These are phyloP conservation scores for Epinephelus coioides DNA, from an alignment of 2,797 vertebrate genomes.

Conservation along the genomic window DNA sequence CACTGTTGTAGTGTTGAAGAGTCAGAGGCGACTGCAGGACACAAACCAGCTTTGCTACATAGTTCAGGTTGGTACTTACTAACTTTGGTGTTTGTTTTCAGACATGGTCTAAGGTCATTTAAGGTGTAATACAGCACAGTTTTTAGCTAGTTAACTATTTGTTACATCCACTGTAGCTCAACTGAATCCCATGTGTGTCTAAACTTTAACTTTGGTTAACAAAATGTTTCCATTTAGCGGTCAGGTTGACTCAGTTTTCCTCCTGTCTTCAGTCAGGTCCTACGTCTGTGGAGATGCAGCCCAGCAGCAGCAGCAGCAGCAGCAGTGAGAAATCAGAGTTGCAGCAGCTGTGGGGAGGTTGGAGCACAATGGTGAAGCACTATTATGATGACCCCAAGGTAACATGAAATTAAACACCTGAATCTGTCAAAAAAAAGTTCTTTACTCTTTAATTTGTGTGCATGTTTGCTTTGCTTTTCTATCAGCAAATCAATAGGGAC, in stretches of 20 bases:
- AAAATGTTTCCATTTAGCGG: not conserved
- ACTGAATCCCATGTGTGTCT: too few relatives aligned
- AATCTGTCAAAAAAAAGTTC: not conserved
- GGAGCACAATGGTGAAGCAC: slow-evolving; percentile 20
- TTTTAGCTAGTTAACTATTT: not conserved
- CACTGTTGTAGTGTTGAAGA: not conserved
- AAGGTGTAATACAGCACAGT: not conserved
- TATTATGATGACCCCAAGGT: slow-evolving; percentile 68
- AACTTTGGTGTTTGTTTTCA: not conserved
- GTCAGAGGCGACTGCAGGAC: not conserved
- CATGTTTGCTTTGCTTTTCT: too few relatives aligned
- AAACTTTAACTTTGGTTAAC: too few relatives aligned
- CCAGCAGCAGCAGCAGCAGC: not conserved
- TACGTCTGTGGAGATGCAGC: slow-evolving; percentile 54
- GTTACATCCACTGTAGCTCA: too few relatives aligned
- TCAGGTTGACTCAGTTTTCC: slow-evolving; percentile 2
- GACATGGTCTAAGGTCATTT: not conserved
- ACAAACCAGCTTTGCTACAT: not conserved
- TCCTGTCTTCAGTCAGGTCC: not conserved
- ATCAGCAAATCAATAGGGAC: not conserved
- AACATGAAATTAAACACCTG: not conserved
- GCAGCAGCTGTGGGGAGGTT: slow-evolving; percentile 52
- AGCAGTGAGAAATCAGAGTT: not conserved
- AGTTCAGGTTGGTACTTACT: slow-evolving; percentile 46
- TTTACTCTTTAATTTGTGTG: not conserved